Percentiles rank a stretch among this genome's conserved stretches.
Evolutionary conservation across 2,113 vertebrate species (phyloP).

Genomic region (Lepidothrix coronata): DNA sequence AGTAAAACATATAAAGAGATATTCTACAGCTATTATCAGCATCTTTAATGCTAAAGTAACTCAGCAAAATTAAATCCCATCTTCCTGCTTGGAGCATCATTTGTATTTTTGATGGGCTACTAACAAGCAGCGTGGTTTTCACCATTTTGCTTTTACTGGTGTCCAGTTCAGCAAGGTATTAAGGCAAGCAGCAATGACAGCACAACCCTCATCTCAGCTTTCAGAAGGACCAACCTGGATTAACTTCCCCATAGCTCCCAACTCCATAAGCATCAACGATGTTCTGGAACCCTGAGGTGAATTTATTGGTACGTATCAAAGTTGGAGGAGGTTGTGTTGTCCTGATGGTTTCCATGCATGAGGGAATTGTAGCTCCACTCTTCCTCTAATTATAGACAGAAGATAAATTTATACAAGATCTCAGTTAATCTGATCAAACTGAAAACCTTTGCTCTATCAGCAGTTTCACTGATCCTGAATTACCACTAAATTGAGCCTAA

Average conservation of each 20-base stretch:
- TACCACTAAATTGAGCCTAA: neutral
- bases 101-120: neutral
- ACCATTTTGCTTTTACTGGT: neutral
- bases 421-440: neutral
- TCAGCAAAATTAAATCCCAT: neutral
- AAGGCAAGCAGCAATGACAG: neutral
- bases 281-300: slow-evolving; percentile 95
- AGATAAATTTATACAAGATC: neutral
- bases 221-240: slow-evolving; percentile 82
- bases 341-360: slow-evolving; percentile 93
- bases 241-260: slow-evolving; percentile 91
- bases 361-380: slow-evolving; percentile 88
- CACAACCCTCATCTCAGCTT: neutral
- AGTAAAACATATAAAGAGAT: neutral
- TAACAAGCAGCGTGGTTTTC: neutral
- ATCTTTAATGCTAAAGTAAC: neutral
- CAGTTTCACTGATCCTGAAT: neutral
- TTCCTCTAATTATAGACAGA: slow-evolving; percentile 79
- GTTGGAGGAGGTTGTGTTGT: slow-evolving; percentile 91
- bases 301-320: slow-evolving; percentile 93
- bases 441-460: neutral
- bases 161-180: neutral
- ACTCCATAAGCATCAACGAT: slow-evolving; percentile 98
- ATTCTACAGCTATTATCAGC: neutral
- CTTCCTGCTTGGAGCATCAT: neutral